A percentile compares a stretch with the other conserved stretches of the same genome.
Evolutionary conservation across 1,140 invertebrate species (phyloP).

Genomic region (Lordiphosa stackelbergi): DNA sequence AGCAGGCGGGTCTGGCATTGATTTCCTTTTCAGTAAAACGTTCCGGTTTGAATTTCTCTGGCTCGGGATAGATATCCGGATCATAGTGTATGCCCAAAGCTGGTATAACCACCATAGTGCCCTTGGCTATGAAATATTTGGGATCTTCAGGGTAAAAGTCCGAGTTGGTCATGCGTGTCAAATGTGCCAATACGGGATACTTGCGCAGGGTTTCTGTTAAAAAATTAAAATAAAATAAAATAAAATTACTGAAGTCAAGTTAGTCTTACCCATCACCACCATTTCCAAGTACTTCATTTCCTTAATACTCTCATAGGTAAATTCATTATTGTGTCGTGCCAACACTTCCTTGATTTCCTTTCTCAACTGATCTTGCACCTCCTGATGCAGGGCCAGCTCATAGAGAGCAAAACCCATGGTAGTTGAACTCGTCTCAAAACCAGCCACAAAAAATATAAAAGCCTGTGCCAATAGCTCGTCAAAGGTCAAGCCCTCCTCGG

Average conservation of each 20-base stretch:
- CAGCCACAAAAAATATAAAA: conserved; percentile 44
- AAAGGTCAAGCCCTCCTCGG: conserved; percentile 24
- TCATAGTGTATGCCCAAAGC: conserved; percentile 80
- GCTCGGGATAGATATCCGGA: conserved; percentile 41
- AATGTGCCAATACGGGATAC: neutral
- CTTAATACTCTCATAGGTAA: conserved; percentile 78
- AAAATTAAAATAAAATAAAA: neutral
- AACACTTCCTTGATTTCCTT: conserved; percentile 13
- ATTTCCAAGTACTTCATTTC: conserved; percentile 80
- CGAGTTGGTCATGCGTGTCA: conserved; percentile 31
- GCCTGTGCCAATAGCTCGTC: conserved; percentile 32
- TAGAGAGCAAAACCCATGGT: conserved; percentile 77
- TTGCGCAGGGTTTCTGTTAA: neutral
- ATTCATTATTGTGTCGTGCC: neutral
- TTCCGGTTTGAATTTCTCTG: conserved; percentile 80
- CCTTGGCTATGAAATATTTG: conserved; percentile 79
- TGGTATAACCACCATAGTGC: conserved; percentile 80
- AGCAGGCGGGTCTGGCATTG: neutral
- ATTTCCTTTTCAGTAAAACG: conserved; percentile 76
- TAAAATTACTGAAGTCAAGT: neutral
- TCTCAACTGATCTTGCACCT: conserved; percentile 34
- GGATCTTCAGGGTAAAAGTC: conserved; percentile 76
- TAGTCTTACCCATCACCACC: conserved; percentile 13
- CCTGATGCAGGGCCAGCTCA: conserved; percentile 79
- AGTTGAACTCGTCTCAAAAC: conserved; percentile 45